These are phyloP conservation scores for Eucriotettix oculatus DNA, from an alignment of 2,888 invertebrate genomes.

Conservation along the genomic window DNA sequence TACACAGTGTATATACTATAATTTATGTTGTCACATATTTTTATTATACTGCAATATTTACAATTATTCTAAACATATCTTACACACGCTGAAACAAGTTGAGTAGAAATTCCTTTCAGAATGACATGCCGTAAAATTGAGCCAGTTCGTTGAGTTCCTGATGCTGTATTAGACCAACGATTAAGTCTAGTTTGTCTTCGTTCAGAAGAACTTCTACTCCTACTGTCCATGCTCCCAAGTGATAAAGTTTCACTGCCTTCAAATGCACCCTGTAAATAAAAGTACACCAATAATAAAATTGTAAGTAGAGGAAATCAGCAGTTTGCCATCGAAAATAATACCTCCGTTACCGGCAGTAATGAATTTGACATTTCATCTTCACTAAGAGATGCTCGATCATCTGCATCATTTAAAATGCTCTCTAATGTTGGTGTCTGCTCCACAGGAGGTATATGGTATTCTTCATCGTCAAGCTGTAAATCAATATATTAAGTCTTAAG, in stretches of 20 bases:
- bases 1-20: not conserved
- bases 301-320: not conserved
- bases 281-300: not conserved
- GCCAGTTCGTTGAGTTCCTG: slow-evolving; percentile 29
- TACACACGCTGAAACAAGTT: slow-evolving; percentile 72
- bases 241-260: slow-evolving; percentile 30
- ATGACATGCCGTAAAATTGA: slow-evolving; percentile 62
- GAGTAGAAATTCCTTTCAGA: slow-evolving; percentile 77
- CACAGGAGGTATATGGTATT: slow-evolving; percentile 64
- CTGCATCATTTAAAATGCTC: slow-evolving; percentile 58
- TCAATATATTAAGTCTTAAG: not conserved
- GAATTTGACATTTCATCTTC: slow-evolving; percentile 18
- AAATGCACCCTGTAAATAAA: slow-evolving; percentile 10
- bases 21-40: not conserved
- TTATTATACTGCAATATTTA: not conserved
- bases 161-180: slow-evolving; percentile 18
- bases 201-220: slow-evolving; percentile 27
- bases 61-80: slow-evolving; percentile 18
- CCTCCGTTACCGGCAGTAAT: slow-evolving; percentile 12
- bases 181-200: slow-evolving; percentile 23
- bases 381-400: slow-evolving; percentile 19
- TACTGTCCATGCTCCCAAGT: slow-evolving; percentile 24
- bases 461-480: slow-evolving; percentile 59
- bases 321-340: not conserved
- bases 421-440: slow-evolving; percentile 60